Evolutionary conservation across 2,888 invertebrate genomes (phyloP), one percentile per base, ranked within the genome.

Genomic region (Eremobia ochroleuca): DNA sequence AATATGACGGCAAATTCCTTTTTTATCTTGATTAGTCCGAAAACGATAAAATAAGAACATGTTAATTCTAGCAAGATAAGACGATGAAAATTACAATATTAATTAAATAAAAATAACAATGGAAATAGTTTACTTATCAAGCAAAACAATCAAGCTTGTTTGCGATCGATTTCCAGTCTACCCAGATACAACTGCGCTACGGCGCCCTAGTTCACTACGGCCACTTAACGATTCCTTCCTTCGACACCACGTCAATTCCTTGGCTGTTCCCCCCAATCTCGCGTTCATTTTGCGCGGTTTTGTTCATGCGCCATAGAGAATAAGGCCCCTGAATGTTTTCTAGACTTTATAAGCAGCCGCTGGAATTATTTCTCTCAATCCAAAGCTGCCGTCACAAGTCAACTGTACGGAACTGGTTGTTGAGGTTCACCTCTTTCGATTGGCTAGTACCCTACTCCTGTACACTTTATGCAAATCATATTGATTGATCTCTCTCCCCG

Each of bases 31-130:
- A 72, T 72, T 72, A 49, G 2, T 21, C n/a, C 28, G 9, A 37
- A 49, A 37, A 28, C 11, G 68, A 73, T 68, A 49, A 73, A 52
- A 52, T 52, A 28, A 21, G 21, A 34, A n/a, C n/a, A 43, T 43
- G 6, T 28, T 6, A 18, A 21, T 46, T n/a, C 13, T 49, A 31
- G n/a, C n/a, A 40, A 61, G 49, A 21, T 2, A 18, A 15, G 34
- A 34, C 21, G 34, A 34, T 21, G 13, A n/a, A 21, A 66, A 37
- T n/a, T 2, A 9, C 37, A 40, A 37, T 64, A 46, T 18, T 18
- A 52, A 52, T 52, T 21, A 21, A 28, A 28, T 46, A 37, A 66
- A 18, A 65, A 65, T n/a, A 21, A 9, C 25, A 21, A 61, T 31
- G 18, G 15, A 5, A 28, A 21, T 65, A 4, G 43, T 4, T 21